Conservation (phyloP, 2,888 invertebrate species). For the Phalera bucephala region DNA sequence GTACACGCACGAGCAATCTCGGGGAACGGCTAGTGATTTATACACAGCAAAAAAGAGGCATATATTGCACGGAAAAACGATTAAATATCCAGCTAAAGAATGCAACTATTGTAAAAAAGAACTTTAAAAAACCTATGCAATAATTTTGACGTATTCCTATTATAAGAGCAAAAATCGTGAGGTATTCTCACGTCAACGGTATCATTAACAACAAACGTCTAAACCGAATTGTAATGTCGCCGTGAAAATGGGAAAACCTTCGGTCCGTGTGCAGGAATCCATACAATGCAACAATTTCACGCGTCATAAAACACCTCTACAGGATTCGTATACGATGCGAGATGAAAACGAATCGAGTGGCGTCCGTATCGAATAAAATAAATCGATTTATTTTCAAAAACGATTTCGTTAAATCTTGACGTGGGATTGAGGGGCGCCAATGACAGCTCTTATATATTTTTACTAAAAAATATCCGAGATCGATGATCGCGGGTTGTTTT, state of each 20-base stretch:
- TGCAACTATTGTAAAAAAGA: too few species aligned
- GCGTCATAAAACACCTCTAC: conserved; percentile 74
- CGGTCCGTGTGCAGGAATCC: conserved; percentile 53
- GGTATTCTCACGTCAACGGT: conserved; percentile 42
- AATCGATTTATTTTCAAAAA: conserved; percentile 77
- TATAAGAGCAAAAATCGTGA: conserved; percentile 42
- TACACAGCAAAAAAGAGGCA: too few species aligned
- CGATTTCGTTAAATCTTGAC: conserved; percentile 70
- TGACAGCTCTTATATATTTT: conserved; percentile 51
- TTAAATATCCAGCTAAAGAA: too few species aligned
- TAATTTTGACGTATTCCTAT: conserved; percentile 10
- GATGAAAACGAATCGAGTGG: conserved; percentile 64
- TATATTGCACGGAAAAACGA: too few species aligned
- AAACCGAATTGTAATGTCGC: conserved; percentile 67
- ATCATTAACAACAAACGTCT: conserved; percentile 65
- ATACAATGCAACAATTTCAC: conserved; percentile 77
- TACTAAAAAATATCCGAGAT: conserved; percentile 35
- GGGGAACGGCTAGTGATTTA: too few species aligned
- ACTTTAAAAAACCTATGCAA: conserved; percentile 2
- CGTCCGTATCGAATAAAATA: conserved; percentile 77
- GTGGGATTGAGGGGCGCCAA: conserved; percentile 56
- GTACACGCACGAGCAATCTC: too few species aligned
- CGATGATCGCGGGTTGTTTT: conserved; percentile 26
- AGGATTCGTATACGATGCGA: conserved; percentile 59
- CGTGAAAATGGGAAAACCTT: conserved; percentile 76